Percentiles rank a stretch among this genome's conserved stretches.
Evolutionary conservation across 2,888 invertebrate genomes (phyloP).

Genomic region (Nyleta sp.): DNA sequence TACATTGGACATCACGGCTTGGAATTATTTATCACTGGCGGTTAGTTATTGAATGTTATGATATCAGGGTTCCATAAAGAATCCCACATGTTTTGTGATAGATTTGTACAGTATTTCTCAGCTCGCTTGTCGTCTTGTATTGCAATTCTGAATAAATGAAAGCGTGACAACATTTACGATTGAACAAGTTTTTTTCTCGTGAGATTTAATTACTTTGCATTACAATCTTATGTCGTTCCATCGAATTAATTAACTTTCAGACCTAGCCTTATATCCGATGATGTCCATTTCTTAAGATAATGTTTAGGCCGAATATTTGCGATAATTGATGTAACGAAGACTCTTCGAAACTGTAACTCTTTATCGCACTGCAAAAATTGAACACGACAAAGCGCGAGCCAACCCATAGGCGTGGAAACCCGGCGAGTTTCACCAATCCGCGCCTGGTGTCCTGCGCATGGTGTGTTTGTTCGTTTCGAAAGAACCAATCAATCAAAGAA

Average conservation of each 20-base stretch:
- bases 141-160: too few species aligned
- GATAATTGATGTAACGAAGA: constrained; percentile 2
- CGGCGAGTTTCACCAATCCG: constrained; percentile 39
- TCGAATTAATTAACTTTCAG: too few species aligned
- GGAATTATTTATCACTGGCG: background rate
- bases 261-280: too few species aligned
- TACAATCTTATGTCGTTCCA: too few species aligned
- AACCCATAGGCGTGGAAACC: constrained; percentile 55
- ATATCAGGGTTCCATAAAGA: too few species aligned
- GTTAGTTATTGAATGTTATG: background rate
- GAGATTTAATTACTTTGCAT: too few species aligned
- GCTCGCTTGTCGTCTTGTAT: background rate
- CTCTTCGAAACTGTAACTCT: background rate
- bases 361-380: background rate
- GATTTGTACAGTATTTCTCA: constrained; percentile 1
- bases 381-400: constrained; percentile 9
- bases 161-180: too few species aligned
- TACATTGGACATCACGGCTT: background rate
- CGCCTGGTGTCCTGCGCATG: constrained; percentile 51
- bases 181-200: background rate
- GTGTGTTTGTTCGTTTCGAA: constrained; percentile 15
- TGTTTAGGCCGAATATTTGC: too few species aligned
- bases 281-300: too few species aligned
- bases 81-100: background rate
- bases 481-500: constrained; percentile 54